Conservation (phyloP, 1,140 invertebrate species). For the Gryllus bimaculatus region DNA sequence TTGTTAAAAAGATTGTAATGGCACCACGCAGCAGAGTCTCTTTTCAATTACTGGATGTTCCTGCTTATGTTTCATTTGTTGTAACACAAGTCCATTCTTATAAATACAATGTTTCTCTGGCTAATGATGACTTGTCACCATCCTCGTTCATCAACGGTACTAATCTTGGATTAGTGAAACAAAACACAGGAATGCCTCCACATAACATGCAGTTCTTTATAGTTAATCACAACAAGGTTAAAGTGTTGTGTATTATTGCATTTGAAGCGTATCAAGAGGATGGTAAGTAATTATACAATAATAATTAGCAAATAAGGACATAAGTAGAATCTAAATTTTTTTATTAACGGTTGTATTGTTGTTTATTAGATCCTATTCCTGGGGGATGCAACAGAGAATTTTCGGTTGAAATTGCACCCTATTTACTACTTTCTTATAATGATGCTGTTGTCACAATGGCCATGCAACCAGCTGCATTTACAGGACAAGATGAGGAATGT, state of each 20-base stretch:
- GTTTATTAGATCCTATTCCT: slow-evolving; percentile 46
- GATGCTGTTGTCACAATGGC: slow-evolving; percentile 46
- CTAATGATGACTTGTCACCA: slow-evolving; percentile 35
- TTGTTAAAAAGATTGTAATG: neutral
- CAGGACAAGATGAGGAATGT: slow-evolving; percentile 22
- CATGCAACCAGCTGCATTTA: slow-evolving; percentile 43
- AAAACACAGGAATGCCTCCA: slow-evolving; percentile 19
- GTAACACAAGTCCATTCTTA: slow-evolving; percentile 58
- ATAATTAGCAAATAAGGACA: neutral
- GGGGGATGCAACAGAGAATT: slow-evolving; percentile 69
- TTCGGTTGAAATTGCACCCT: slow-evolving; percentile 52
- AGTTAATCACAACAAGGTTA: slow-evolving; percentile 34
- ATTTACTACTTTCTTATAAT: slow-evolving; percentile 40
- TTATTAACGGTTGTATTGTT: neutral
- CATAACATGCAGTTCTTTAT: slow-evolving; percentile 31
- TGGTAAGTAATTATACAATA: slow-evolving; percentile 36
- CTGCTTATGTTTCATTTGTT: slow-evolving; percentile 42
- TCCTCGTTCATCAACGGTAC: slow-evolving; percentile 40
- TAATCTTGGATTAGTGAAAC: slow-evolving; percentile 51
- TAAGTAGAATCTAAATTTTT: neutral
- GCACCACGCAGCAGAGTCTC: slow-evolving; percentile 27
- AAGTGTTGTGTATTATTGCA: slow-evolving; percentile 39
- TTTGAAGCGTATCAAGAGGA: slow-evolving; percentile 41
- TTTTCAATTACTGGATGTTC: slow-evolving; percentile 41
- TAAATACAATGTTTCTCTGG: slow-evolving; percentile 47